phyloP scores from a whole-genome alignment of 2,888 invertebrate species.

The Hoplodrina ambigua region DNA sequence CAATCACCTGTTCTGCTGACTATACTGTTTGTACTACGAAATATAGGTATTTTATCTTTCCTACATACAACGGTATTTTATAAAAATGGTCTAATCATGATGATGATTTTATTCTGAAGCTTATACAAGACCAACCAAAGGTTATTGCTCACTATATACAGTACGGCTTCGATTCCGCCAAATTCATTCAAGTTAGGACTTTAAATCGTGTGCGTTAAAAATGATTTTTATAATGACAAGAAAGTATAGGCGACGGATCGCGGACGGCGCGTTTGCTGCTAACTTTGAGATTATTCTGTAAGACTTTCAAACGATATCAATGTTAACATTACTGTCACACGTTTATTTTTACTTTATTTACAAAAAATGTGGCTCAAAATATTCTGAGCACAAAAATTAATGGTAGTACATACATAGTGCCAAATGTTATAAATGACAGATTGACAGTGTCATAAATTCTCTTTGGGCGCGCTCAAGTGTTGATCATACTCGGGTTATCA shows the following conservation, averaged over 20 bases:
- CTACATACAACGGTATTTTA: neutral
- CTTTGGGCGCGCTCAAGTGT: neutral
- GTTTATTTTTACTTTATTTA: constrained; percentile 17
- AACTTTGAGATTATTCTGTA: neutral
- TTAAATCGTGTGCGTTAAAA: too few species aligned
- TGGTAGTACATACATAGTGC: neutral
- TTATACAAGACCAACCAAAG: neutral
- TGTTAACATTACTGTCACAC: neutral
- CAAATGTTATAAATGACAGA: constrained; percentile 11
- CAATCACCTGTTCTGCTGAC: neutral
- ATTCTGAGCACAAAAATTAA: neutral
- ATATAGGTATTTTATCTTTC: neutral
- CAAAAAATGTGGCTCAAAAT: constrained; percentile 14
- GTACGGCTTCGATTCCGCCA: too few species aligned
- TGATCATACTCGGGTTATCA: neutral
- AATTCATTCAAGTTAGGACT: too few species aligned
- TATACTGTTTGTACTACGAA: constrained; percentile 21
- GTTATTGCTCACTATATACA: too few species aligned
- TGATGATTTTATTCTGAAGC: neutral
- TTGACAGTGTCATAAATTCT: neutral
- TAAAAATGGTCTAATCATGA: constrained; percentile 11
- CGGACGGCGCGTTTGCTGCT: too few species aligned
- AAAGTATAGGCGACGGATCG: too few species aligned
- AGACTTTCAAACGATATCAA: neutral
- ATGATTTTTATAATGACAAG: too few species aligned